Percentiles rank a stretch among this genome's conserved stretches.
Evolutionary conservation across 92 coral and sea anemone species (phyloP).

Genomic region (Bergia puertoricense): DNA sequence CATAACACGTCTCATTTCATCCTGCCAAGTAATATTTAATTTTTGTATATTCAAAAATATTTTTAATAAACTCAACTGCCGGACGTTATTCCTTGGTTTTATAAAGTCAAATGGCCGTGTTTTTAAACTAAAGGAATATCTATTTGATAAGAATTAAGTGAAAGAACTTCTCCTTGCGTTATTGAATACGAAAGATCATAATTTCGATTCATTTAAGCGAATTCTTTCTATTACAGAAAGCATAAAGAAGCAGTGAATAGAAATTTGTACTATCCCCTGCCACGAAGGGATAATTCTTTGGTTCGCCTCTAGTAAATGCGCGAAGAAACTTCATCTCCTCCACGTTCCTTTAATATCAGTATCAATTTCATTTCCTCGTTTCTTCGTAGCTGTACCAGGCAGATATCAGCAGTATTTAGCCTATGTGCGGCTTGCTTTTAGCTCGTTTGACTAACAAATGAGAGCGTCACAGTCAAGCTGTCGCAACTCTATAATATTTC

Average conservation of each 20-base stretch:
- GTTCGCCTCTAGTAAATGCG: background rate
- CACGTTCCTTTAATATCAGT: background rate
- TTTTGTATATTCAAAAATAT: conserved; percentile 40
- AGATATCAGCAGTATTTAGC: background rate
- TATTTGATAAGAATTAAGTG: conserved; percentile 5
- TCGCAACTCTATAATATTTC: background rate
- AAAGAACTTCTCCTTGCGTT: conserved; percentile 1
- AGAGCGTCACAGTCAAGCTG: conserved; percentile 19
- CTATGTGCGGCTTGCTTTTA: background rate
- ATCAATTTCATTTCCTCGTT: conserved; percentile 28
- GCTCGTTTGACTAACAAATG: background rate
- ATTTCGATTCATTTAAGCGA: background rate
- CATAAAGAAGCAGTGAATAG: background rate
- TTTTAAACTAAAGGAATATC: conserved; percentile 22
- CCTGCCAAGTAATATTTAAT: conserved; percentile 30
- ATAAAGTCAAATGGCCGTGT: conserved; percentile 13
- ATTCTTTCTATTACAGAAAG: conserved; percentile 9
- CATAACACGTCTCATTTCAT: conserved; percentile 23
- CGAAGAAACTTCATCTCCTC: conserved; percentile 4
- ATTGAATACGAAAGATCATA: background rate
- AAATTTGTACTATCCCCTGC: conserved; percentile 21
- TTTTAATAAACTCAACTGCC: conserved; percentile 41
- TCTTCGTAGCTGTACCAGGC: background rate
- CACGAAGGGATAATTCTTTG: background rate
- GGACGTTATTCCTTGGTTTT: background rate